Base-by-base conservation (phyloP, 2,888 invertebrate species). In the Diaprepes abbreviatus region DNA sequence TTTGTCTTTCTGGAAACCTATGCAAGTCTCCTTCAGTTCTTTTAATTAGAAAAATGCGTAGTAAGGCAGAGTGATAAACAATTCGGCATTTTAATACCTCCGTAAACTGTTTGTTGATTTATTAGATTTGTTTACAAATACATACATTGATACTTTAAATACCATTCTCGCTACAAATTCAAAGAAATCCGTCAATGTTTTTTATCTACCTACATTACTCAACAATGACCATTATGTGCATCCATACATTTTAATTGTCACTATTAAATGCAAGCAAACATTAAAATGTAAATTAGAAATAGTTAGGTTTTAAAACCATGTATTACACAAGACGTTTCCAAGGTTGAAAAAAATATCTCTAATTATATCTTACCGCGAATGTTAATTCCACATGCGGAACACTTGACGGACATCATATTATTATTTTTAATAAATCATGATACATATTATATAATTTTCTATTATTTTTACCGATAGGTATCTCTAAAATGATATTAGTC, bases 321-420 rank as follows among this genome's bases (percentile, higher is more conserved):
- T 3, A 45, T 45, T 7, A 17, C 10, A 19, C 24, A 45, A 45
- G 45, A 45, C 24, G 45, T 24, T 24, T 45, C 24, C 45, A 58
- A 58, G 58, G 58, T 58, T 17, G 31, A 10, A 35, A 14, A 58
- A 33, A 58, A 58, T 21, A 24, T 38, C 24, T 40, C 9, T 57
- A 58, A 43, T 58, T 40, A 36, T 28, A 7, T 14, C 16, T 24
- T 57, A 57, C 36, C 55, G 12, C 12, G 50, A 55, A 36, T 10
- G 14, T 28, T 14, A 14, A 28, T 40, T 58, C 16, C 17, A 16
- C 40, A 40, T 38, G 40, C 58, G 43, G 31, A 58, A 58, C 58
- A 31, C 40, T 28, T 40, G 24, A 17, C 21, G 14, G 40, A 21
- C 12, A 57, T 40, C 16, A 28, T 57, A 57, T n/a, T 10, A 16